These are phyloP conservation scores for Scarus forsteni DNA, from an alignment of 2,797 vertebrate species.

Conservation along the genomic window DNA sequence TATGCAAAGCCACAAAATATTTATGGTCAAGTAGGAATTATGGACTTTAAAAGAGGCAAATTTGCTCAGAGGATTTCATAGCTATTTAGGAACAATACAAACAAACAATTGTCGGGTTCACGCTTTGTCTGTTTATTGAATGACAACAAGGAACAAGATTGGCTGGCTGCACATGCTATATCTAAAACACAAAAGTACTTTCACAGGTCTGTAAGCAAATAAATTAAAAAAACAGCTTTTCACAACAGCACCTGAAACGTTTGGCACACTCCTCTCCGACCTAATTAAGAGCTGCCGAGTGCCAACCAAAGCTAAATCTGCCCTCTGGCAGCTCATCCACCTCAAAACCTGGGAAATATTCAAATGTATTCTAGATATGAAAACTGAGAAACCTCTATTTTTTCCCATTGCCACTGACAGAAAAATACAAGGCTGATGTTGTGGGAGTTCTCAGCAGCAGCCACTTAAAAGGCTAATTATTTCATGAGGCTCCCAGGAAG, in stretches of 20 bases:
- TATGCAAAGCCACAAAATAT: conserved; percentile 59
- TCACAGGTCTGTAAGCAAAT: conserved; percentile 32
- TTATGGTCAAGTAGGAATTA: conserved; percentile 39
- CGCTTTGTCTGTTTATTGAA: conserved; percentile 26
- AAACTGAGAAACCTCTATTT: conserved; percentile 41
- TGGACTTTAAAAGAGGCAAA: conserved; percentile 28
- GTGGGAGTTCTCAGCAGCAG: conserved; percentile 19
- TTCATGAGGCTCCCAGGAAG: not conserved
- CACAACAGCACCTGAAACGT: conserved; percentile 34
- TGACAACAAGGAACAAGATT: conserved; percentile 41
- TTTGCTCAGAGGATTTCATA: conserved; percentile 44
- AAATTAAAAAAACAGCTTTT: conserved; percentile 3
- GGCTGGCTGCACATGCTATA: conserved; percentile 30
- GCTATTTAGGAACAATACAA: conserved; percentile 39
- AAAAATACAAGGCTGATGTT: conserved; percentile 34
- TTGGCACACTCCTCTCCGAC: conserved; percentile 44
- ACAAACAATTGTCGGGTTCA: conserved; percentile 31
- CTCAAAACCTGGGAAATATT: conserved; percentile 49
- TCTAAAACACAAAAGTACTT: conserved; percentile 42
- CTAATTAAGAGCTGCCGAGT: conserved; percentile 63
- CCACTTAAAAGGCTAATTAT: conserved; percentile 19
- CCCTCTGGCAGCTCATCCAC: conserved; percentile 45
- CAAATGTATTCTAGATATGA: conserved; percentile 38
- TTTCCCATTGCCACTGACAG: conserved; percentile 36
- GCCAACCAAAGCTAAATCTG: conserved; percentile 52